These are phyloP conservation scores for Mastomys coucha DNA, from an alignment of 2,113 vertebrate genomes.

Conservation along the genomic window DNA sequence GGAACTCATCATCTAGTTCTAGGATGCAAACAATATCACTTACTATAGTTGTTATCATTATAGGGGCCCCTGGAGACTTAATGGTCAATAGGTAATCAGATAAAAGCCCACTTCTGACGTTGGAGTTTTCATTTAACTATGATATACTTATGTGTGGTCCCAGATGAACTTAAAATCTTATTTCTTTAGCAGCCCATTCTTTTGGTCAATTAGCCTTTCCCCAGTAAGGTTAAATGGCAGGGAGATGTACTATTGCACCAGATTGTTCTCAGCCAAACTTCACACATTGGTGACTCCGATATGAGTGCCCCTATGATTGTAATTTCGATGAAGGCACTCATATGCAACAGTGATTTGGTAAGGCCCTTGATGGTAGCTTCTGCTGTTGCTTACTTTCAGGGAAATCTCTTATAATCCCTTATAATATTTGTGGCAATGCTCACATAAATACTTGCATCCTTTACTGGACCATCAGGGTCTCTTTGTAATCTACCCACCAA, in stretches of 20 bases:
- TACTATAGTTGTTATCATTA: background rate
- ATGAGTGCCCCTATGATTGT: background rate
- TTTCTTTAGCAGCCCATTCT: background rate
- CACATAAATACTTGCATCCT: background rate
- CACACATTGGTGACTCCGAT: background rate
- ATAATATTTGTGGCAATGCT: background rate
- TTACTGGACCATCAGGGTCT: background rate
- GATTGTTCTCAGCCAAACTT: background rate
- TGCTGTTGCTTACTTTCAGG: background rate
- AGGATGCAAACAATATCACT: background rate
- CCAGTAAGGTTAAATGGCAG: background rate
- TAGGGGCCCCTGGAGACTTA: background rate
- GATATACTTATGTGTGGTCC: background rate
- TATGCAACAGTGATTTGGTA: background rate
- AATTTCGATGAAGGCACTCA: background rate
- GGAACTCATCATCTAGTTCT: background rate
- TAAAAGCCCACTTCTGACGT: background rate
- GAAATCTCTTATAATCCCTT: background rate
- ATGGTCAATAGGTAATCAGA: background rate
- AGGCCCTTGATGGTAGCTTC: background rate
- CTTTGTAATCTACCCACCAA: background rate
- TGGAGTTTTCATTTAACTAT: background rate
- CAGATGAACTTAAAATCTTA: background rate
- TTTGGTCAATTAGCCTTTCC: background rate
- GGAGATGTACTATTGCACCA: background rate